Percentiles rank a stretch among this genome's conserved stretches.
Evolutionary conservation across 2,888 invertebrate species (phyloP).

Genomic region (Tachina grossa): DNA sequence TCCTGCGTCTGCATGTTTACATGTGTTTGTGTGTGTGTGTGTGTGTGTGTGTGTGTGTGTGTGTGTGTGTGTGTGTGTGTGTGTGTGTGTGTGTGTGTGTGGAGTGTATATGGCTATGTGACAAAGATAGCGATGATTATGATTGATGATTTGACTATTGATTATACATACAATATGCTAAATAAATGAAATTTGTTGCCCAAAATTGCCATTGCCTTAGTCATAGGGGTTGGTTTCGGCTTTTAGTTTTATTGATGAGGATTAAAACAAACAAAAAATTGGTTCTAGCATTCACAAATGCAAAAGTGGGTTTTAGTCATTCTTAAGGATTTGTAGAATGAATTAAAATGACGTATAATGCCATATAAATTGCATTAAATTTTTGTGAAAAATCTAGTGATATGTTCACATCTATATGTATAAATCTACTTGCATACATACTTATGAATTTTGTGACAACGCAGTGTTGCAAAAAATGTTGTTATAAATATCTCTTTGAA

Average conservation of each 20-base stretch:
- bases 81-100: background rate
- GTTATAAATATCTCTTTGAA: too few relatives aligned
- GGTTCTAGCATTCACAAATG: background rate
- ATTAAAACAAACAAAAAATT: background rate
- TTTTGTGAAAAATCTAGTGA: too few relatives aligned
- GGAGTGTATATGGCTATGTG: background rate
- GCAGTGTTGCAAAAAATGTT: too few relatives aligned
- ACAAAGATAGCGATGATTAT: constrained; percentile 24
- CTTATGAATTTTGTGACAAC: too few relatives aligned
- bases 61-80: background rate
- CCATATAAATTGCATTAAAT: too few relatives aligned
- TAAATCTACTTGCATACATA: too few relatives aligned
- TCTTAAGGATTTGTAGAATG: constrained; percentile 12
- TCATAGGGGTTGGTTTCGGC: background rate
- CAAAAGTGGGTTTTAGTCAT: constrained; percentile 43
- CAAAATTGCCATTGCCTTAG: constrained; percentile 22
- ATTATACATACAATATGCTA: constrained; percentile 62
- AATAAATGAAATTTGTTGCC: constrained; percentile 54
- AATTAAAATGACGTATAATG: constrained; percentile 3
- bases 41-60: background rate
- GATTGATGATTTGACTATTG: constrained; percentile 53
- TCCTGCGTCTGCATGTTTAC: background rate
- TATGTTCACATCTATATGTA: too few relatives aligned
- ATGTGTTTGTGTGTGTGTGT: background rate
- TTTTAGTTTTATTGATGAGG: constrained; percentile 43